These are phyloP conservation scores for Suncus etruscus DNA, from an alignment of 2,113 vertebrate genomes.

Conservation along the genomic window DNA sequence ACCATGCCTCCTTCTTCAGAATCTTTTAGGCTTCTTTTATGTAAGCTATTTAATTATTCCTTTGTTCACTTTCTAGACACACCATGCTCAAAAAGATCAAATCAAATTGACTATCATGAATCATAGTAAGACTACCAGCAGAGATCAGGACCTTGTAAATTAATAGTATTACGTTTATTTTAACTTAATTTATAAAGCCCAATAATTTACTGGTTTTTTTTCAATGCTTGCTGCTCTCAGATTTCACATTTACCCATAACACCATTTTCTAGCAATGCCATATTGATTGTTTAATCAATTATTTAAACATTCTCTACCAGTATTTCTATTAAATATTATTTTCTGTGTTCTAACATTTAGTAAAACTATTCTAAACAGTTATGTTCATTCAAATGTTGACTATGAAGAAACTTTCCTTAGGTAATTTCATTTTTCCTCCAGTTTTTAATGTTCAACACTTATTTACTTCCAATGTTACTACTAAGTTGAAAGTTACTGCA, in stretches of 20 bases:
- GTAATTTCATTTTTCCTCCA: slow-evolving; percentile 19
- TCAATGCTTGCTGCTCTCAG: neutral
- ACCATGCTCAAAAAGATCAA: slow-evolving; percentile 51
- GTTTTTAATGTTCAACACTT: slow-evolving; percentile 57
- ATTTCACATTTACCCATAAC: slow-evolving; percentile 17
- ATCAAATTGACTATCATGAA: slow-evolving; percentile 47
- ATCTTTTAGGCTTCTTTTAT: slow-evolving; percentile 5
- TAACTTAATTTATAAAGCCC: neutral
- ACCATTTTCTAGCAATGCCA: slow-evolving; percentile 18
- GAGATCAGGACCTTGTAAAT: slow-evolving; percentile 9
- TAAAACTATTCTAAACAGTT: slow-evolving; percentile 39
- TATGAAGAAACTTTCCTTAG: neutral
- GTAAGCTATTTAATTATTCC: slow-evolving; percentile 15
- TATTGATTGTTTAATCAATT: neutral
- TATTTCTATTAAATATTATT: slow-evolving; percentile 46
- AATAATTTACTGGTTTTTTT: slow-evolving; percentile 51
- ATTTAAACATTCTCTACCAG: neutral
- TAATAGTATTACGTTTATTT: slow-evolving; percentile 42
- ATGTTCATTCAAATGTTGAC: slow-evolving; percentile 27
- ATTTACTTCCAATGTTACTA: slow-evolving; percentile 49
- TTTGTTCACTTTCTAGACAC: slow-evolving; percentile 59
- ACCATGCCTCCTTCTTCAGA: slow-evolving; percentile 30
- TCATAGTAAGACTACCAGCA: slow-evolving; percentile 32
- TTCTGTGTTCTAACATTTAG: slow-evolving; percentile 49
- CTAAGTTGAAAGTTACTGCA: slow-evolving; percentile 54